These are phyloP conservation scores for Drosophila colorata DNA, from an alignment of 2,888 invertebrate species.

Conservation along the genomic window DNA sequence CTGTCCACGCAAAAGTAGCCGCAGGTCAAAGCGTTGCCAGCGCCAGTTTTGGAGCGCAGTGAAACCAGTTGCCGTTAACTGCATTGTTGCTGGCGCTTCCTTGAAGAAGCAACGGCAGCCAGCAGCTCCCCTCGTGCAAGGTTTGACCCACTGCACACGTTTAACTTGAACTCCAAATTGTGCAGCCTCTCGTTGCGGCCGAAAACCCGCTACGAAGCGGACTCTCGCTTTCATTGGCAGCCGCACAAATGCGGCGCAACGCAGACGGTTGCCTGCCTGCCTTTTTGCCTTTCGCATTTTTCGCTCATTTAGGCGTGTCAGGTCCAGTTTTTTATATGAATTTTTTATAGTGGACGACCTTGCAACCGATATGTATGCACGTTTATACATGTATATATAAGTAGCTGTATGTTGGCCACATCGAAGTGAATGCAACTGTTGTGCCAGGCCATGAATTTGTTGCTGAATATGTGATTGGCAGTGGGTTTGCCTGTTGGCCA, in stretches of 20 bases:
- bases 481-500: conserved; percentile 43
- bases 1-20: conserved; percentile 59
- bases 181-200: no score
- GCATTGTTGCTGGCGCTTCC: conserved; percentile 65
- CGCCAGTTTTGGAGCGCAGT: conserved; percentile 46
- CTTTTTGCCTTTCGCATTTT: conserved; percentile 72
- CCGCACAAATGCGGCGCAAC: conserved; percentile 51
- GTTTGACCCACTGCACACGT: conserved; percentile 77
- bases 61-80: conserved; percentile 75
- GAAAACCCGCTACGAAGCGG: conserved; percentile 41
- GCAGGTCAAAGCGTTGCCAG: conserved; percentile 59
- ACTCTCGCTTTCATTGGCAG: conserved; percentile 66
- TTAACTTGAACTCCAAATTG: conserved; percentile 78
- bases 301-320: conserved; percentile 81
- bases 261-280: conserved; percentile 29
- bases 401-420: conserved; percentile 45
- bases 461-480: conserved; percentile 40
- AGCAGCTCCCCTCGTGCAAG: conserved; percentile 52
- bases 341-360: conserved; percentile 82
- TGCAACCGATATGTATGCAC: conserved; percentile 82
- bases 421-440: conserved; percentile 58
- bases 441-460: conserved; percentile 56
- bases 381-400: conserved; percentile 24
- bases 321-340: conserved; percentile 65
- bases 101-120: conserved; percentile 58